Evolutionary conservation across 2,797 vertebrate genomes (phyloP), one percentile per base, ranked within the genome.

Genomic region (Enteromius anoplus): DNA sequence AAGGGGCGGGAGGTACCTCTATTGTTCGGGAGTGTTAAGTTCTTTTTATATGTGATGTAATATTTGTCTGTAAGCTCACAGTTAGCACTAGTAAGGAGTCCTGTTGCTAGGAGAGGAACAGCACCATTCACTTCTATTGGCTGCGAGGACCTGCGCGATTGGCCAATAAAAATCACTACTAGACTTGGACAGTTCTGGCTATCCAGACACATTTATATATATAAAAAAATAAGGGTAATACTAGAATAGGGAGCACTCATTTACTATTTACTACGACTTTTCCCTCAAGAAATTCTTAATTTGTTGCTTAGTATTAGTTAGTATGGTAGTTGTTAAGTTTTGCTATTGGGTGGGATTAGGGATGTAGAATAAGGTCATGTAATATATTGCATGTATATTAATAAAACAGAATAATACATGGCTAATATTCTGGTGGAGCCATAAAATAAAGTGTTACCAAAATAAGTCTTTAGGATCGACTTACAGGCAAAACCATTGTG

Each of bases 101-200:
- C 93, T 96, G 96, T 97, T 97, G 96, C 96, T 96, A 96, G 94
- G 96, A 94, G 93, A 91, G 94, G 90, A 92, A 89, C 85, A 87
- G 92, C 88, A 91, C 92, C 88, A 81, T 51, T 62, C 85, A 73
- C 51, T 85, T 85, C 49, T 37, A 96, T 95, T 97, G 95, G 96
- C 84, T 91, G 75, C 51, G 3, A 58, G 79, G 84, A 88, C 79
- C 88, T 87, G 86, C 83, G 55, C 51, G 17, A 85, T 86, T 84
- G 32, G 89, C 96, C 96, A 96, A 96, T 95, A 89, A 70, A 80
- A 80, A 49, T 8, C 29, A 78, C 81, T 80, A 47, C 88, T 87
- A 87, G 89, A 80, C 90, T 79, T 88, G 85, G 86, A 91, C 89
- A 86, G 85, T 77, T 85, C 88, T 87, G 82, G 85, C 88, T 84